Conservation (phyloP, 2,888 invertebrate genomes). For the Ophion obscuratus region DNA sequence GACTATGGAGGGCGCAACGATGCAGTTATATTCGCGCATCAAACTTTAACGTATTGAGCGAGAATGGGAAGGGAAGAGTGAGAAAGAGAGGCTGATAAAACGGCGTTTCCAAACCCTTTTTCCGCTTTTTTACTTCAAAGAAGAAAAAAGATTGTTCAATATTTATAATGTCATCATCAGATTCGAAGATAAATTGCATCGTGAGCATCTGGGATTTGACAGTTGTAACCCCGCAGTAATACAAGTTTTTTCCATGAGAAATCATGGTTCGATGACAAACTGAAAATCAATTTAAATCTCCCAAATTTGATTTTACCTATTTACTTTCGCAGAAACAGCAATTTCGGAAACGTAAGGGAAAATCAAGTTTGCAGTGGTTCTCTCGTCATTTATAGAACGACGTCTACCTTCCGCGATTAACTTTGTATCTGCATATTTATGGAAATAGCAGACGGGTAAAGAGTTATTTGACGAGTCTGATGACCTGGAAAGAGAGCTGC, state of each 20-base stretch:
- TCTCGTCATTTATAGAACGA: background rate
- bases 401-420: constrained; percentile 13
- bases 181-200: background rate
- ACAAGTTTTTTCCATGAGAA: background rate
- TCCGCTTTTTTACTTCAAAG: background rate
- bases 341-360: background rate
- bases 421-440: constrained; percentile 16
- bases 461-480: background rate
- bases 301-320: background rate
- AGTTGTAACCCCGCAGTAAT: background rate
- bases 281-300: background rate
- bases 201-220: background rate
- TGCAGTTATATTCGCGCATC: background rate
- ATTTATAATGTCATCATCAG: background rate
- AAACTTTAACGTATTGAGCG: constrained; percentile 33
- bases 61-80: constrained; percentile 14
- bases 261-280: background rate
- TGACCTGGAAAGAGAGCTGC: constrained; percentile 1
- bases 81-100: background rate
- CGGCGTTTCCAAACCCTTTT: background rate
- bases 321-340: background rate
- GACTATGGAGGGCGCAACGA: constrained; percentile 50
- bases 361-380: background rate
- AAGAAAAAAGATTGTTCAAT: background rate
- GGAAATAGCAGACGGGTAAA: background rate